A percentile compares a stretch with the other conserved stretches of the same genome.
These are phyloP conservation scores for Cyclophora punctaria DNA, from an alignment of 2,888 invertebrate genomes.

Conservation along the genomic window DNA sequence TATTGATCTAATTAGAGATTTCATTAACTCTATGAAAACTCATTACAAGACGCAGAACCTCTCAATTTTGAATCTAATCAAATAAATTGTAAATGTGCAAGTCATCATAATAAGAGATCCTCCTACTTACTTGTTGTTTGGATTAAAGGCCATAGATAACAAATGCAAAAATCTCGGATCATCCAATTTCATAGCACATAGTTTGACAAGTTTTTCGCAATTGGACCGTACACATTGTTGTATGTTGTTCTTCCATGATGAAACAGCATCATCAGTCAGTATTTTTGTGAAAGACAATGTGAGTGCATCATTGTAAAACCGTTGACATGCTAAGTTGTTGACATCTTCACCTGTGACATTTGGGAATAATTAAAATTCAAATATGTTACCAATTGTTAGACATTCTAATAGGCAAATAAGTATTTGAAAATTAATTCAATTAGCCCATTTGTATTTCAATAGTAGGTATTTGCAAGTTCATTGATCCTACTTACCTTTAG, in stretches of 20 bases:
- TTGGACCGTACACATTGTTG: slow-evolving; percentile 96
- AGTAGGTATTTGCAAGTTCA: too few species aligned
- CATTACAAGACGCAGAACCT: too few species aligned
- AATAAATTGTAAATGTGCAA: too few species aligned
- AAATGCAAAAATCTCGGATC: slow-evolving; percentile 95
- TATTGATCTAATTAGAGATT: background rate
- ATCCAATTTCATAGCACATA: slow-evolving; percentile 95
- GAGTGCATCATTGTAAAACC: slow-evolving; percentile 95
- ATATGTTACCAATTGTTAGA: background rate
- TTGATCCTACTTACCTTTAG: slow-evolving; percentile 66
- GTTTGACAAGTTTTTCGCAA: slow-evolving; percentile 92
- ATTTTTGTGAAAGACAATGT: slow-evolving; percentile 97
- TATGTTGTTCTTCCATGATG: slow-evolving; percentile 98
- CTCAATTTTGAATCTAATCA: too few species aligned
- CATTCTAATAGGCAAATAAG: slow-evolving; percentile 1
- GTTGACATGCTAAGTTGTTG: slow-evolving; percentile 91
- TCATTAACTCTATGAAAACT: too few species aligned
- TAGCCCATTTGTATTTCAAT: too few species aligned
- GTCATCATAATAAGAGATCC: too few species aligned
- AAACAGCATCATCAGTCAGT: slow-evolving; percentile 97
- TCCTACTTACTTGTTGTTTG: slow-evolving; percentile 89
- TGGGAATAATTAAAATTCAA: too few species aligned
- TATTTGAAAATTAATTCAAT: background rate
- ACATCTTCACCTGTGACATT: slow-evolving; percentile 83
- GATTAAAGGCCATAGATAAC: slow-evolving; percentile 94